Percentiles rank a stretch among this genome's conserved stretches.
These are phyloP conservation scores for Macropodus opercularis DNA, from an alignment of 2,797 vertebrate species.

Conservation along the genomic window DNA sequence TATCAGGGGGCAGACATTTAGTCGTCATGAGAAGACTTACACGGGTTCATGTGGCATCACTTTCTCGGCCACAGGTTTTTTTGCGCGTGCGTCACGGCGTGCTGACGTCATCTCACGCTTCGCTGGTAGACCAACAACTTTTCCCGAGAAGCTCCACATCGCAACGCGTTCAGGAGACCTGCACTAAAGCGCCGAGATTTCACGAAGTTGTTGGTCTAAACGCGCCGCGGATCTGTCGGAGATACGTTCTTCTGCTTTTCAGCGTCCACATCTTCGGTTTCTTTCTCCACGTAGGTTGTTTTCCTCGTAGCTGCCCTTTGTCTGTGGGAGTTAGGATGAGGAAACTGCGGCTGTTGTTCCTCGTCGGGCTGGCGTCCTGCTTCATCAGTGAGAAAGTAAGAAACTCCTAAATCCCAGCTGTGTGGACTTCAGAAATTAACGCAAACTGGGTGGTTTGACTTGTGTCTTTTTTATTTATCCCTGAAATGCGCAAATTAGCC, in stretches of 20 bases:
- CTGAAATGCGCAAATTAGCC: neutral
- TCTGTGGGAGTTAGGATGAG: slow-evolving; percentile 62
- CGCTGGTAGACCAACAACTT: slow-evolving; percentile 65
- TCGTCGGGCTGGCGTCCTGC: slow-evolving; percentile 65
- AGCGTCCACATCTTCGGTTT: fast-evolving
- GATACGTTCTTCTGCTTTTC: neutral
- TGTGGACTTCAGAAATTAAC: no score
- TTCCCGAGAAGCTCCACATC: slow-evolving; percentile 28
- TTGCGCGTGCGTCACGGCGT: slow-evolving; percentile 40
- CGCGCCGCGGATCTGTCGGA: neutral
- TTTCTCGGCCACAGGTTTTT: no score
- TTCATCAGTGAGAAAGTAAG: slow-evolving; percentile 70
- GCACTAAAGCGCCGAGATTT: neutral
- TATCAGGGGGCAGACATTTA: no score
- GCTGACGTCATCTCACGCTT: slow-evolving; percentile 72
- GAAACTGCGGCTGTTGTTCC: slow-evolving; percentile 68
- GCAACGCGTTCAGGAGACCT: neutral
- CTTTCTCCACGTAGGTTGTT: neutral
- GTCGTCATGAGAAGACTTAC: no score
- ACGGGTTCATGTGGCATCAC: no score
- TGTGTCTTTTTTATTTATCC: neutral
- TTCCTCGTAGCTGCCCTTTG: neutral
- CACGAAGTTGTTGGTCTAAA: slow-evolving; percentile 1
- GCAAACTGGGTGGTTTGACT: fast-evolving
- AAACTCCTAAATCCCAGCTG: neutral